Base-by-base conservation (phyloP, 2,888 invertebrate species). In the Nycteola revayana region DNA sequence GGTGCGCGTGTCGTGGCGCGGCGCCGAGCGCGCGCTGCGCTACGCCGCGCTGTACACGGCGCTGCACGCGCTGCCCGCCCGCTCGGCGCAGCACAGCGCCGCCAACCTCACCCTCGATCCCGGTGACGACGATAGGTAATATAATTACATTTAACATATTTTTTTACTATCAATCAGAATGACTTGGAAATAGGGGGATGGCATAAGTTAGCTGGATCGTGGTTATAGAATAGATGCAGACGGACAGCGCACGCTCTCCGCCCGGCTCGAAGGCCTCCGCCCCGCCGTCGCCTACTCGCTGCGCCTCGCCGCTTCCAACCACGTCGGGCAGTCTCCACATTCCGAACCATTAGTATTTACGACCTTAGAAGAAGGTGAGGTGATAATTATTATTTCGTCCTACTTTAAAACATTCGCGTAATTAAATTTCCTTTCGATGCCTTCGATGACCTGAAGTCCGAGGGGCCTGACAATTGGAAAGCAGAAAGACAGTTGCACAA, bases 211-310 rank as follows among this genome's bases (percentile, higher is more conserved):
- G 23, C 7, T 23, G 7, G 44, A 10, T 9, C 7, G 7, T 47
- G 10, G 25, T 17, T 23, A 28, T 28, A 75, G 76, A 20, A 32
- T 39, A 30, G 69, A 68, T 9, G 43, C 47, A 2, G 70, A 60
- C 2, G 71, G 62, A 1, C 38, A 41, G 10, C 49, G 42, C 1
- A 41, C 53, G 14, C 25, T 69, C 10, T 54, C 62, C 4, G 68
- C 81, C 1, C 50, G 40, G 10, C 28, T 93, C 10, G 83, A 85
- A 1, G 90, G 90, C 1, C 82, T 94, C 25, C 90, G 90, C 34
- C 94, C 95, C 0, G 93, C 94, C 1, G 91, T 92, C 2, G 90
- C 91, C 2, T 95, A 95, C 67, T 90, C 91, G 21, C 86, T 95
- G 51, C 87, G 94, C 2, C 83, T 94, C 30, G 77, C 91, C 28